Evolutionary conservation across 2,113 vertebrate species (phyloP).

Genomic region (Tretioscincus oriximinensis): DNA sequence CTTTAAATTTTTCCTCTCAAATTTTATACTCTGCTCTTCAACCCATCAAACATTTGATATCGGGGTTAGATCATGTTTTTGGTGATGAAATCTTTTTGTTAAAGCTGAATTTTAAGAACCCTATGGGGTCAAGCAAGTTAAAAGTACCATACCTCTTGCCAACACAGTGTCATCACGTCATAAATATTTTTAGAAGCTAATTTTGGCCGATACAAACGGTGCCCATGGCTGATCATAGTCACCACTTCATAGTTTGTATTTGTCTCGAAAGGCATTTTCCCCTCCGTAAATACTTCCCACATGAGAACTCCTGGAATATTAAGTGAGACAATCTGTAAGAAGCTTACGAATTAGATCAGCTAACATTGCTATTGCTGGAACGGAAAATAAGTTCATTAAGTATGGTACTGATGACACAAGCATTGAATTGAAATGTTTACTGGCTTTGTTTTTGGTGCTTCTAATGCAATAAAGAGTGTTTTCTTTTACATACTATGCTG

Average conservation of each 20-base stretch:
- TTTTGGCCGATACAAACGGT: constrained; percentile 86
- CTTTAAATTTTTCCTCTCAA: neutral
- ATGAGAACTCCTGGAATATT: constrained; percentile 85
- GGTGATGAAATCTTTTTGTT: neutral
- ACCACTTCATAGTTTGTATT: constrained; percentile 91
- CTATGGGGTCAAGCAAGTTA: neutral
- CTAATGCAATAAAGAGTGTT: no score
- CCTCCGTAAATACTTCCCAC: constrained; percentile 94
- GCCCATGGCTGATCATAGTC: constrained; percentile 84
- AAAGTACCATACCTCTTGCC: constrained; percentile 78
- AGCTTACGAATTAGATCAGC: neutral
- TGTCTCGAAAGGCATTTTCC: constrained; percentile 91
- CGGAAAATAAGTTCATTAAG: neutral
- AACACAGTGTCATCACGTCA: constrained; percentile 87
- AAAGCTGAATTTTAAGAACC: neutral
- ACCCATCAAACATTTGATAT: neutral
- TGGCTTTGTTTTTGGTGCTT: no score
- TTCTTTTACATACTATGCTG: no score
- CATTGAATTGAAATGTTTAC: no score
- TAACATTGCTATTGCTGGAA: neutral
- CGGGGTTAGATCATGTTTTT: neutral
- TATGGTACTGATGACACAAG: no score
- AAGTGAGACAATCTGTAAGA: neutral
- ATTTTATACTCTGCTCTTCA: neutral
- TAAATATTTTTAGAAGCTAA: constrained; percentile 79